phyloP scores from a whole-genome alignment of 2,888 invertebrate species.

The Orthosia incerta region DNA sequence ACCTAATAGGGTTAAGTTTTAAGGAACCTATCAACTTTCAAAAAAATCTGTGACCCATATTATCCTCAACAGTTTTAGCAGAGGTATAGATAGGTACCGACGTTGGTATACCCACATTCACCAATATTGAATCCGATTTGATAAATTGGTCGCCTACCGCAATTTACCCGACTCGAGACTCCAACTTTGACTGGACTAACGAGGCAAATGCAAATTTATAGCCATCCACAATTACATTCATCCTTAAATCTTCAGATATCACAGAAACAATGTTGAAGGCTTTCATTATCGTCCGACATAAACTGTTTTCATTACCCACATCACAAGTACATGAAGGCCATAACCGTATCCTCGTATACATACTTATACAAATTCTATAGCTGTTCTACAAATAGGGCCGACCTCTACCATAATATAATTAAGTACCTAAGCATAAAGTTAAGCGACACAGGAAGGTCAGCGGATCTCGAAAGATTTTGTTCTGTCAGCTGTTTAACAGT shows the following conservation, averaged over 20 bases:
- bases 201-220: constrained; percentile 47
- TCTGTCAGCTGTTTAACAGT: constrained; percentile 66
- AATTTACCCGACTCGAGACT: constrained; percentile 35
- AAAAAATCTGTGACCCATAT: constrained; percentile 22
- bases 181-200: constrained; percentile 48
- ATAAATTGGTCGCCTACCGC: constrained; percentile 41
- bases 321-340: constrained; percentile 55
- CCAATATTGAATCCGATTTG: constrained; percentile 39
- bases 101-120: constrained; percentile 11
- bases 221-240: constrained; percentile 42
- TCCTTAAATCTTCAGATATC: constrained; percentile 30
- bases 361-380: constrained; percentile 49
- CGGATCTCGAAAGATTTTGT: constrained; percentile 53
- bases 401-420: constrained; percentile 50
- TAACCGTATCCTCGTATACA: constrained; percentile 44
- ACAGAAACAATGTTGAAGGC: constrained; percentile 33
- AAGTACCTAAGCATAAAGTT: constrained; percentile 56
- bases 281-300: constrained; percentile 45
- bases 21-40: constrained; percentile 11
- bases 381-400: constrained; percentile 51
- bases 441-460: constrained; percentile 60
- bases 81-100: constrained; percentile 2
- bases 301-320: constrained; percentile 58
- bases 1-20: neutral
- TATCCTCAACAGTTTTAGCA: constrained; percentile 18